Conservation (phyloP, 2,888 invertebrate genomes). For the Ceriagrion tenellum region DNA sequence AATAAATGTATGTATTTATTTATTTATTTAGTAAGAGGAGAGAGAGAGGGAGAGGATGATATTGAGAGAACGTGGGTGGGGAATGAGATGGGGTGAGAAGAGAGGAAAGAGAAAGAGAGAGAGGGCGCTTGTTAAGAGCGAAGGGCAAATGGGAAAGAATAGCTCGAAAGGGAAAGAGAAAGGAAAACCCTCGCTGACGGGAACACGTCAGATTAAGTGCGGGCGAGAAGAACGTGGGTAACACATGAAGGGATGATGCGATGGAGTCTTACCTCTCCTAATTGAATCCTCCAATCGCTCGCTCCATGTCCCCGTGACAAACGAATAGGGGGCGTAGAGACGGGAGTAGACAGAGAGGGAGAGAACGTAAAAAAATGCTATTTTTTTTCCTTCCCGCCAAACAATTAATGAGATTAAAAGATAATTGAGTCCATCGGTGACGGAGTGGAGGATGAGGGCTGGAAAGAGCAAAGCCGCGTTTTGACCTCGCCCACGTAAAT, state of each 20-base stretch:
- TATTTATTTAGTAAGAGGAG: no score
- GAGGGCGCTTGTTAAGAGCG: neutral
- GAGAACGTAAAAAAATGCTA: neutral
- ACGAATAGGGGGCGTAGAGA: neutral
- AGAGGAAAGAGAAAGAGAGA: neutral
- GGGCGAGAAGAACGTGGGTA: neutral
- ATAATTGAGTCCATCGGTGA: neutral
- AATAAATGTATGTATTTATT: no score
- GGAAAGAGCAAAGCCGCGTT: neutral
- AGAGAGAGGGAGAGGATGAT: neutral
- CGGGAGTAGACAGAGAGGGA: neutral
- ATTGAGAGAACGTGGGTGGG: neutral
- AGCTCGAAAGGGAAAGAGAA: no score
- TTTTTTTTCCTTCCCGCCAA: neutral
- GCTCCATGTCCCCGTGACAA: neutral
- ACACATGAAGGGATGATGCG: neutral
- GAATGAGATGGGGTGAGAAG: neutral
- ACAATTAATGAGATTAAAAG: neutral
- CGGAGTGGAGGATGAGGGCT: neutral
- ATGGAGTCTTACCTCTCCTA: neutral
- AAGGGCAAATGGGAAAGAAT: neutral
- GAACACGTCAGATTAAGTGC: neutral
- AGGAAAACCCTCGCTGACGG: neutral
- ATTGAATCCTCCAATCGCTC: neutral
- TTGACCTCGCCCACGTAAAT: neutral